Base-by-base conservation (phyloP, 2,113 vertebrate genomes). In the Pseudorhombus dupliciocellatus region DNA sequence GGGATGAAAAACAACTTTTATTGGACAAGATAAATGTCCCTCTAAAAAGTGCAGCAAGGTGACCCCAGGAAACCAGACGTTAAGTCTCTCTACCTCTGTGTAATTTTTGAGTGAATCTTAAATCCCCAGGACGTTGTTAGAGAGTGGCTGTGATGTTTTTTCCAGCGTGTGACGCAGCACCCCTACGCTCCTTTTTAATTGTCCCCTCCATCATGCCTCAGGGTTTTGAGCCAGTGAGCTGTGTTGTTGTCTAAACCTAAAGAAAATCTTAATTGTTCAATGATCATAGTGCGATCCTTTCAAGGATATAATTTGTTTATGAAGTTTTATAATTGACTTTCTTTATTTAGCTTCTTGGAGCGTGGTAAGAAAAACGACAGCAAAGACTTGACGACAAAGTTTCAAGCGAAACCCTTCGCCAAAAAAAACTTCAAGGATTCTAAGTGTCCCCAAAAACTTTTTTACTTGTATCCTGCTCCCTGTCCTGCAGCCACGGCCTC, bases 361-460 rank as follows among this genome's bases (percentile, higher is more conserved):
- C 28, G 4, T 18, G 9, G 8, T 4, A n/a, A 55, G 30, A 57
- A 56, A 70, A 22, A 64, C 26, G 31, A 60, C 20, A 46, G 22
- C 5, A 60, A 54, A 54, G 60, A 61, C 56, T 66, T 40, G 15
- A 26, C 15, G 10, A 16, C 34, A 53, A 61, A 80, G 2, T n/a
- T 58, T 4, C 1, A 12, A 66, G 56, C 22, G 46, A 4, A 18
- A 64, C 6, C 24, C 3, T 44, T 76, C 37, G 25, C 8, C 65
- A 30, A 21, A 71, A 51, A 77, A 30, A 58, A 14, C 24, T 69
- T 59, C 20, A 48, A 75, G 69, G 22, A 59, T 28, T 31, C 37
- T 31, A 16, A 16, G 44, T 50, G 56, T 53, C 50, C 55, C 21
- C 12, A 5, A 31, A 69, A 50, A 1, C 20, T 4, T 18, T 1